Conservation (phyloP, 2,888 invertebrate species). For the Patella pellucida region DNA sequence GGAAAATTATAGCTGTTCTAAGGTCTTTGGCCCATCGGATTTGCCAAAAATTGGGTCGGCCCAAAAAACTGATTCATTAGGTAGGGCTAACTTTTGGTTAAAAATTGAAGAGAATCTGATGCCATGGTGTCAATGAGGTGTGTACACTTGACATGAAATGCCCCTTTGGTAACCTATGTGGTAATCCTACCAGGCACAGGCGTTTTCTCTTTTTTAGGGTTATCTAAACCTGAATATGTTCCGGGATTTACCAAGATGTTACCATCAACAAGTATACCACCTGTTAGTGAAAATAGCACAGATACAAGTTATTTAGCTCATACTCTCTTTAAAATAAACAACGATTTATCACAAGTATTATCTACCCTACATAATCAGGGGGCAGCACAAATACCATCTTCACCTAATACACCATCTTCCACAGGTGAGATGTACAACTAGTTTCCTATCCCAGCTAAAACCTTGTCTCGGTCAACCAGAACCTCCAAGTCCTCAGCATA, state of each 20-base stretch:
- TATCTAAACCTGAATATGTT: slow-evolving; percentile 16
- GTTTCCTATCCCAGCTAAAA: neutral
- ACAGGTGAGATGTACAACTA: slow-evolving; percentile 23
- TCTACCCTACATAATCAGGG: slow-evolving; percentile 23
- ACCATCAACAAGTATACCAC: neutral
- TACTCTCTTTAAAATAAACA: slow-evolving; percentile 60
- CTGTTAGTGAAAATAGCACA: slow-evolving; percentile 22
- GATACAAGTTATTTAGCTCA: slow-evolving; percentile 37
- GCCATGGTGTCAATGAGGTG: too few relatives aligned
- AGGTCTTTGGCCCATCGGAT: too few relatives aligned
- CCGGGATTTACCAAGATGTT: neutral
- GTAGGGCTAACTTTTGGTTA: too few relatives aligned
- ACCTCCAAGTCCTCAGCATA: too few relatives aligned
- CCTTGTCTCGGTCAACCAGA: too few relatives aligned
- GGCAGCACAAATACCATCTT: neutral
- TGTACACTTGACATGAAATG: too few relatives aligned
- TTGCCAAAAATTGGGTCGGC: too few relatives aligned
- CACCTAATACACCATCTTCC: slow-evolving; percentile 30
- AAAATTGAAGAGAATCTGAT: too few relatives aligned
- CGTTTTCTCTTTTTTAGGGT: slow-evolving; percentile 17
- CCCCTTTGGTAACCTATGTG: too few relatives aligned
- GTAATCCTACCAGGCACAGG: too few relatives aligned
- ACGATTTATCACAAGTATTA: slow-evolving; percentile 59
- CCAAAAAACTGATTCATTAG: too few relatives aligned
- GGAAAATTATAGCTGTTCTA: too few relatives aligned